A percentile compares a stretch with the other conserved stretches of the same genome.
These are phyloP conservation scores for Orchesella cincta DNA, from an alignment of 1,140 invertebrate species.

Conservation along the genomic window DNA sequence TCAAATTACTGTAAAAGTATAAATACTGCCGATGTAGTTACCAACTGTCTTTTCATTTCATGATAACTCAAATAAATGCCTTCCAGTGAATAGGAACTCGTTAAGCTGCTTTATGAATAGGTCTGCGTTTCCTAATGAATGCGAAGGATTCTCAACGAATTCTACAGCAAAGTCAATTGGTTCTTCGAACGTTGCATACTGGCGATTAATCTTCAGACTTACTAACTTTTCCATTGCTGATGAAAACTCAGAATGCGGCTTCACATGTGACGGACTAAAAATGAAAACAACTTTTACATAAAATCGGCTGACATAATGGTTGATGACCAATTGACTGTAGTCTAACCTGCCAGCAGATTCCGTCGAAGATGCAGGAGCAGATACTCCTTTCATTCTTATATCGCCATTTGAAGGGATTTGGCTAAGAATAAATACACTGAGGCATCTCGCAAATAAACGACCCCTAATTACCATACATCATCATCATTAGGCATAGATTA, in stretches of 20 bases:
- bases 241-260: conserved; percentile 41
- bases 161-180: conserved; percentile 37
- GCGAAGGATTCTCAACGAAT: conserved; percentile 35
- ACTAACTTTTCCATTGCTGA: conserved; percentile 41
- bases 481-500: too few species aligned
- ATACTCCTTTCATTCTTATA: conserved; percentile 32
- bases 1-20: too few species aligned
- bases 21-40: too few species aligned
- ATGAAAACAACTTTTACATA: neutral
- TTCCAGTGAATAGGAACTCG: conserved; percentile 39
- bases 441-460: conserved; percentile 43
- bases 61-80: conserved; percentile 1
- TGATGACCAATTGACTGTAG: neutral
- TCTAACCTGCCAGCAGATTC: conserved; percentile 22
- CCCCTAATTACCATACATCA: too few species aligned
- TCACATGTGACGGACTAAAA: neutral
- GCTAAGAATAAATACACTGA: conserved; percentile 40
- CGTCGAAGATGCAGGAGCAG: neutral
- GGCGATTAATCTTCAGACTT: conserved; percentile 42
- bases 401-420: conserved; percentile 44
- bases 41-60: too few species aligned
- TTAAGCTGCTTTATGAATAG: conserved; percentile 36
- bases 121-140: conserved; percentile 27
- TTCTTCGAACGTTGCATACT: conserved; percentile 37
- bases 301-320: neutral